Conservation (phyloP, 2,888 invertebrate species). For the Globia sparganii region DNA sequence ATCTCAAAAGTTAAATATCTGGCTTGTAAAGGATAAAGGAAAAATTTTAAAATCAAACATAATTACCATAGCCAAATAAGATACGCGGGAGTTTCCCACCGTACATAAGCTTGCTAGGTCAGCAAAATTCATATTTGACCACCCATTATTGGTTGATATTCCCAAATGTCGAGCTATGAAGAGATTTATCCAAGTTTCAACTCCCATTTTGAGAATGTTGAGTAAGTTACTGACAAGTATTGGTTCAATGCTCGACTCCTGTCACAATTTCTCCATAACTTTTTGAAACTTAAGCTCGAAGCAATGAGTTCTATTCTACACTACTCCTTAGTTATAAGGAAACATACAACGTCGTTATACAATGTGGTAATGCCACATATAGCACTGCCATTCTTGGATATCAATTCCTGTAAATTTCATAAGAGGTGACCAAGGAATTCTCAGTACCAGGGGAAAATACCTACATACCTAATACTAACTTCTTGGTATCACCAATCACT, state of each 20-base stretch:
- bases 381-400: slow-evolving; percentile 18
- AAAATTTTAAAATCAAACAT: not conserved
- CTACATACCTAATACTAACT: not conserved
- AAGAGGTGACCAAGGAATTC: slow-evolving; percentile 21
- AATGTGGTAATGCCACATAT: slow-evolving; percentile 13
- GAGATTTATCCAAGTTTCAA: not conserved
- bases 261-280: not conserved
- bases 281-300: not conserved
- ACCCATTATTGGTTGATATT: not conserved
- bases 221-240: not conserved
- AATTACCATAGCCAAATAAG: too few relatives aligned
- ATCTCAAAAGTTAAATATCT: not conserved
- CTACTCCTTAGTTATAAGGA: not conserved
- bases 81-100: not conserved
- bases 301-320: not conserved
- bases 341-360: slow-evolving; percentile 9
- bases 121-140: not conserved
- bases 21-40: not conserved
- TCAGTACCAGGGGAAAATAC: slow-evolving; percentile 1
- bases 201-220: not conserved
- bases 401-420: slow-evolving; percentile 27
- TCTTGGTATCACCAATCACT: not conserved
- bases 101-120: not conserved
- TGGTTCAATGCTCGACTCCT: too few relatives aligned
- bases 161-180: not conserved